Base-by-base conservation (phyloP, 2,113 vertebrate species). In the Anoplopoma fimbria region DNA sequence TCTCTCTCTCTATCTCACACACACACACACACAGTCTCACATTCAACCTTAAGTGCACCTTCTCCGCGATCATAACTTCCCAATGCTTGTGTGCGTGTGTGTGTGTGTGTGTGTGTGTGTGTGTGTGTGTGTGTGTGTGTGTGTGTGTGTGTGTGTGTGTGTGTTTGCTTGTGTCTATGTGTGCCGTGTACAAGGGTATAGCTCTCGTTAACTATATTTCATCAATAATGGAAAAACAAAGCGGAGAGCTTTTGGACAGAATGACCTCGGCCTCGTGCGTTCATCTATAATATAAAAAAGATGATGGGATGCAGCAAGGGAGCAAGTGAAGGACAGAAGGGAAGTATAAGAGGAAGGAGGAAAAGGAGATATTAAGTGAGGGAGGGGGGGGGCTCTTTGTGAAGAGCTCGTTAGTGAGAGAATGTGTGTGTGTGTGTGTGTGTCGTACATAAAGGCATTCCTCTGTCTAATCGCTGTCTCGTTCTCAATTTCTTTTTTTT, bases 401-500 rank as follows among this genome's bases (percentile, higher is more conserved):
- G 49, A 85, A 85, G 86, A 75, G 74, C 83, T 84, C 72, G 75
- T 93, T 91, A 81, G 85, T 12, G 42, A 38, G 63, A 42, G 69
- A 53, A 55, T 58, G 27, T 19, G 55, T 57, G 77, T 23, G 69
- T 62, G 42, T n/a, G 51, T 64, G 68, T 75, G 60, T 61, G 47
- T 77, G 47, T 71, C 49, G 69, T 55, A 77, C 53, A 71, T 64
- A 47, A 76, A 76, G 62, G 47, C 75, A 85, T 79, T 70, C 64
- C 75, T 82, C 70, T 34, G 33, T 75, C 75, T 71, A 34, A 62
- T 65, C 36, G 23, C 70, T 15, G 63, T 77, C 76, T 88, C 29
- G 0, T 12, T 27, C 27, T 13, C n/a, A n/a, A n/a, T 13, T 27
- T 38, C 19, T 57, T 45, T 75, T 55, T 58, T 25, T 62, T 33